Conservation (phyloP, 2,797 vertebrate species). For the Myripristis jacobus region DNA sequence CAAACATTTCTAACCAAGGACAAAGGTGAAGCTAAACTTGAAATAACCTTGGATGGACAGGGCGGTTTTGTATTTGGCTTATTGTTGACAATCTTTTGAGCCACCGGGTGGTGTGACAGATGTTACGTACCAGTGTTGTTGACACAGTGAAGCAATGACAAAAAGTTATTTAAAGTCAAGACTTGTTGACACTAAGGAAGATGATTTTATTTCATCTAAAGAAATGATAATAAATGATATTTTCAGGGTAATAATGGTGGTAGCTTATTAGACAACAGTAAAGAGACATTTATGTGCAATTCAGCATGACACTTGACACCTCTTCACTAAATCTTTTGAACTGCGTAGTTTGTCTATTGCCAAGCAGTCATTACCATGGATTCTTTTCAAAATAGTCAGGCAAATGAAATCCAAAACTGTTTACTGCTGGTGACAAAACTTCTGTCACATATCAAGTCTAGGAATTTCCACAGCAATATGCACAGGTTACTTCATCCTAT, state of each 20-base stretch:
- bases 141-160: conserved; percentile 1
- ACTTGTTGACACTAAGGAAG: background rate
- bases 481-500: background rate
- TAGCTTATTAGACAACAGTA: background rate
- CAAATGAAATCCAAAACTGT: background rate
- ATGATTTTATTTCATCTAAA: background rate
- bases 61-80: conserved; percentile 9
- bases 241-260: background rate
- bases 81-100: conserved; percentile 32
- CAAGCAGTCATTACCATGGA: conserved; percentile 46
- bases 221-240: background rate
- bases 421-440: background rate
- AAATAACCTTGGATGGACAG: conserved; percentile 9
- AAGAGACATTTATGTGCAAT: too few relatives aligned
- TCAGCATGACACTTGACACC: too few relatives aligned
- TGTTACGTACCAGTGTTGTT: conserved; percentile 6
- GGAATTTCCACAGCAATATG: background rate
- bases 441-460: background rate
- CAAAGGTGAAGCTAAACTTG: conserved; percentile 37
- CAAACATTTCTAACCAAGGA: conserved; percentile 3
- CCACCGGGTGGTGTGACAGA: conserved; percentile 1
- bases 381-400: background rate
- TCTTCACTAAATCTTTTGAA: too few relatives aligned
- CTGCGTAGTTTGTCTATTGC: background rate
- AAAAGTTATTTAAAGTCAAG: background rate